A percentile compares a stretch with the other conserved stretches of the same genome.
Evolutionary conservation across 2,888 invertebrate species (phyloP).

Genomic region (Lasioglossum morio): DNA sequence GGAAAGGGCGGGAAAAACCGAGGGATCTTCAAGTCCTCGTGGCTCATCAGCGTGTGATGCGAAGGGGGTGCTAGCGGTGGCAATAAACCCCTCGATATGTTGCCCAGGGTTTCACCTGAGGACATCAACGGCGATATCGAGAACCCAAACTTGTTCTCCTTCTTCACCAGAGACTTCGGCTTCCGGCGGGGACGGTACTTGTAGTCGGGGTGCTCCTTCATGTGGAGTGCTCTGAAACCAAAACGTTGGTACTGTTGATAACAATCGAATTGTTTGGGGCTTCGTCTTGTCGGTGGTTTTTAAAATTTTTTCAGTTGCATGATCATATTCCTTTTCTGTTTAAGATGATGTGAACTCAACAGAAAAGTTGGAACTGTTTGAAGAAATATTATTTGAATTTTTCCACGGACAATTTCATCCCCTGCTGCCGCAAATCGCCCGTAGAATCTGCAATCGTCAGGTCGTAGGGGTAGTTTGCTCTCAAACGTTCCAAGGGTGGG

Average conservation of each 20-base stretch:
- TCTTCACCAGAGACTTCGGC: constrained; percentile 93
- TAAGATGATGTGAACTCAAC: not conserved
- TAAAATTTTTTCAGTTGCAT: not conserved
- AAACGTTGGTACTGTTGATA: constrained; percentile 16
- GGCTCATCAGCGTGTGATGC: constrained; percentile 85
- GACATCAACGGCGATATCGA: constrained; percentile 89
- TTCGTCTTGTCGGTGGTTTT: not conserved
- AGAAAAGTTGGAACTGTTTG: not conserved
- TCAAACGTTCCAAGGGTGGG: constrained; percentile 41
- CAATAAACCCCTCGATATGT: constrained; percentile 79
- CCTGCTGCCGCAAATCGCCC: constrained; percentile 12
- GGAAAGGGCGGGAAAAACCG: constrained; percentile 90
- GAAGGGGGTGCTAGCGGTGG: constrained; percentile 85
- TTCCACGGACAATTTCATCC: not conserved
- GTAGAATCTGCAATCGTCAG: constrained; percentile 35
- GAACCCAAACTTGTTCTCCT: constrained; percentile 91
- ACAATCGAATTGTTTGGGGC: constrained; percentile 5
- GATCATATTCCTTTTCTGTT: not conserved
- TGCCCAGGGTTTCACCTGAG: constrained; percentile 81
- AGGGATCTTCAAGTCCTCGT: constrained; percentile 88
- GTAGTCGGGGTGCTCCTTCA: constrained; percentile 97
- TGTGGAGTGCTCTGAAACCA: constrained; percentile 92
- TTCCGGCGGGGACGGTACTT: constrained; percentile 95
- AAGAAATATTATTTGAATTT: not conserved
- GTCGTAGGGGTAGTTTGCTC: constrained; percentile 23